phyloP scores from a whole-genome alignment of 2,797 vertebrate genomes.

The Synaphobranchus kaupii region DNA sequence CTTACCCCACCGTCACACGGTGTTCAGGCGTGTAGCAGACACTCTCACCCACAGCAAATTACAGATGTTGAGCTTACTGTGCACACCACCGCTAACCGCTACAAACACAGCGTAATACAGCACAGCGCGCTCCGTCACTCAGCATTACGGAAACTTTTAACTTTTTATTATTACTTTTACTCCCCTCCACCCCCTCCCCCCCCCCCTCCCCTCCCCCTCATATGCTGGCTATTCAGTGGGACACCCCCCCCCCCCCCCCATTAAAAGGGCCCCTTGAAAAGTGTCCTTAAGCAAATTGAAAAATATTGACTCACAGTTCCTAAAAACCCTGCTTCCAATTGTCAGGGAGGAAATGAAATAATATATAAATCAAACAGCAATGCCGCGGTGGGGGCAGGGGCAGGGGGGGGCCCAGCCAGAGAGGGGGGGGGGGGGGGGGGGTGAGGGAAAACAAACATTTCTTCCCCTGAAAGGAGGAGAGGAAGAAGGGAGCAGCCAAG shows the following conservation, averaged over 20 bases:
- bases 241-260: constrained; percentile 67
- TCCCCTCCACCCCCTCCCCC: constrained; percentile 36
- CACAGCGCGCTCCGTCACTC: constrained; percentile 46
- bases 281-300: constrained; percentile 77
- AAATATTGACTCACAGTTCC: constrained; percentile 76
- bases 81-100: constrained; percentile 38
- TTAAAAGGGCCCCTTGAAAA: constrained; percentile 70
- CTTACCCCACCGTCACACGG: too few relatives aligned
- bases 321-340: constrained; percentile 79
- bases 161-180: too few relatives aligned
- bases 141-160: constrained; percentile 26
- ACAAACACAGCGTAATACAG: neutral
- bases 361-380: constrained; percentile 84
- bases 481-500: constrained; percentile 83
- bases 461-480: constrained; percentile 83
- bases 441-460: constrained; percentile 78
- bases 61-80: constrained; percentile 40
- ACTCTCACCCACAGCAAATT: too few relatives aligned
- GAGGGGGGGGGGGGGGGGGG: constrained; percentile 34
- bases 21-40: too few relatives aligned
- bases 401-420: too few relatives aligned
- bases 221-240: constrained; percentile 69
- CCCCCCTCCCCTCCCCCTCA: constrained; percentile 36
- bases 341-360: constrained; percentile 89
- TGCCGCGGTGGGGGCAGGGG: constrained; percentile 52